Base-by-base conservation (phyloP, 2,888 invertebrate genomes). In the Hecatera dysodea region DNA sequence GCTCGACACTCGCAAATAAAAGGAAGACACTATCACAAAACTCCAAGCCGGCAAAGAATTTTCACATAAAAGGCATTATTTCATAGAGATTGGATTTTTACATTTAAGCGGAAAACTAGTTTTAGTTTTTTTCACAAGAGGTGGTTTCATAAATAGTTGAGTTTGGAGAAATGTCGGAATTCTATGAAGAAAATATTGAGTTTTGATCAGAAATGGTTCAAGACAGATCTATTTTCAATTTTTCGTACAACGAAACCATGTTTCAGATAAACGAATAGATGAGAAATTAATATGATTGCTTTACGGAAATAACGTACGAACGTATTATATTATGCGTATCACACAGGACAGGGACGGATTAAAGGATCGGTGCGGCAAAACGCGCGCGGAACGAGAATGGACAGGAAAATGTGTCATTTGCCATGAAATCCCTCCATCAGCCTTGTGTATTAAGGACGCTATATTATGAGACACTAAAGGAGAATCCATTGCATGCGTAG, bases 401-500 rank as follows among this genome's bases (percentile, higher is more conserved):
- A 67, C 78, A 72, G 76, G 76, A 77, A 77, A 72, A 77, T 76
- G 63, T 77, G 63, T 78, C 78, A 78, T 77, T 78, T 52, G 63
- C 72, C 42, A 72, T 78, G 66, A 72, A 72, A 77, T 77, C 76
- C 70, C 72, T 67, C 66, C 78, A 77, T 77, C 78, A 72, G 63
- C 50, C 67, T 55, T 46, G 66, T 72, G 70, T 76, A 77, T 78
- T 78, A 77, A 72, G 76, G 76, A 60, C 27, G 66, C 50, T 72
- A 62, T 53, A 72, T 78, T 53, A 77, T 67, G 62, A 59, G 66
- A 48, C 62, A 62, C 59, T 66, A 57, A 77, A 77, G 78, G 74
- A 85, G 76, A 80, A 82, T 75, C 78, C 74, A 81, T 77, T 82
- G 75, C 78, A 76, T 50, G 36, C 46, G 39, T 12, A 46, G 24